phyloP scores from a whole-genome alignment of 2,797 vertebrate species.

The Cryptoprocta ferox region DNA sequence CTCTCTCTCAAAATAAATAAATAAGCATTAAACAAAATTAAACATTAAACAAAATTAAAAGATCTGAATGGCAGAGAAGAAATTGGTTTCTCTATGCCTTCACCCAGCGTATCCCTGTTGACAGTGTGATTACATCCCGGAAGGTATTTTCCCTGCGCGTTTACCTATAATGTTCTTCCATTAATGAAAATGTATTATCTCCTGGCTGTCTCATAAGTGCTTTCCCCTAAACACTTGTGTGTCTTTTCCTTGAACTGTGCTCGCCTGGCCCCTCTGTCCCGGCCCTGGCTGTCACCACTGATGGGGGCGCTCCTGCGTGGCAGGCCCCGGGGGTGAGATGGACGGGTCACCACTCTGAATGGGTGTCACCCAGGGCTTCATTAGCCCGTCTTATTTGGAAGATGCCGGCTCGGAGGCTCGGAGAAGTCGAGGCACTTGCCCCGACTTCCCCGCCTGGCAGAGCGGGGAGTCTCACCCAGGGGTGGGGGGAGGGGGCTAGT shows the following conservation, averaged over 20 bases:
- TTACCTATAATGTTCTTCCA: no score
- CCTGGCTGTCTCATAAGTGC: background rate
- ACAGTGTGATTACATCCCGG: background rate
- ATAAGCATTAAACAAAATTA: no score
- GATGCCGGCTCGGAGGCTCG: background rate
- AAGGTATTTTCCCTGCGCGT: background rate
- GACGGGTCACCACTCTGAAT: fast-evolving
- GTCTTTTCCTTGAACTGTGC: background rate
- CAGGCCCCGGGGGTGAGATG: fast-evolving
- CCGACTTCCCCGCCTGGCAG: background rate
- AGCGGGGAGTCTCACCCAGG: no score
- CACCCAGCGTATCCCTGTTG: fast-evolving
- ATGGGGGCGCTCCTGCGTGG: background rate
- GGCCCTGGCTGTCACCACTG: background rate
- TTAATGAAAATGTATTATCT: background rate
- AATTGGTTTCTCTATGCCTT: fast-evolving
- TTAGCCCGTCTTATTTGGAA: fast-evolving
- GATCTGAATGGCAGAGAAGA: background rate
- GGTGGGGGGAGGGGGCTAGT: no score
- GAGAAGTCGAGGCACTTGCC: background rate
- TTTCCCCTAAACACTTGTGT: background rate
- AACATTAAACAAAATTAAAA: no score
- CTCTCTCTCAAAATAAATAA: no score
- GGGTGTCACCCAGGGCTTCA: background rate
- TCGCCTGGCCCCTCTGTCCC: background rate